These are phyloP conservation scores for Strix uralensis DNA, from an alignment of 2,113 vertebrate species.

Conservation along the genomic window DNA sequence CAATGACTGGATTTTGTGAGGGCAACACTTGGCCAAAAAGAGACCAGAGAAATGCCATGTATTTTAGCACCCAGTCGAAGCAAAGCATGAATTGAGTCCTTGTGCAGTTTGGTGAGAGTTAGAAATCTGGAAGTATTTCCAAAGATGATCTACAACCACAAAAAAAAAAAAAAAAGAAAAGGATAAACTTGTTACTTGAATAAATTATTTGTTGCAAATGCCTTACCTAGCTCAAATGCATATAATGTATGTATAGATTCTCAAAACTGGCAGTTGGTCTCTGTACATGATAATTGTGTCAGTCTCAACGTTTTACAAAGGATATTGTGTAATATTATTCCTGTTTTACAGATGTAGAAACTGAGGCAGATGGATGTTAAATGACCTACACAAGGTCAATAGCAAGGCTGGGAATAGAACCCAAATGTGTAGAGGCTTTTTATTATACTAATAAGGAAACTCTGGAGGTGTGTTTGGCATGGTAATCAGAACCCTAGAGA, in stretches of 20 bases:
- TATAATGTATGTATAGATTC: background rate
- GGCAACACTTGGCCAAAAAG: background rate
- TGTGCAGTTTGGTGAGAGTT: background rate
- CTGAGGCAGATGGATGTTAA: slow-evolving; percentile 63
- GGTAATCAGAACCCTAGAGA: slow-evolving; percentile 67
- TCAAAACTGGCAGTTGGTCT: background rate
- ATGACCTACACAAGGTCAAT: slow-evolving; percentile 64
- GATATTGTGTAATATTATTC: background rate
- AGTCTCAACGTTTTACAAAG: background rate
- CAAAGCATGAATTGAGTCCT: background rate
- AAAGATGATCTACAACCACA: background rate
- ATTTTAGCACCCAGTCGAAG: background rate
- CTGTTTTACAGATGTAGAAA: slow-evolving; percentile 33
- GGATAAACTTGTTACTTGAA: background rate
- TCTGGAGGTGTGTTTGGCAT: slow-evolving; percentile 65
- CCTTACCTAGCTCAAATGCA: background rate
- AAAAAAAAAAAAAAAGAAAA: background rate
- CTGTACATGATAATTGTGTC: background rate
- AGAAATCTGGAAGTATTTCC: background rate
- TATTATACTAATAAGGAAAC: slow-evolving; percentile 70
- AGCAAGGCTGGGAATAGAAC: slow-evolving; percentile 61
- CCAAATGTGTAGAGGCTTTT: slow-evolving; percentile 64
- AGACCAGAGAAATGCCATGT: background rate
- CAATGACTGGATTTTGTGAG: background rate
- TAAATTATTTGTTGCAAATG: background rate